These are phyloP conservation scores for Stenoptilia bipunctidactyla DNA, from an alignment of 2,888 invertebrate species.

Conservation along the genomic window DNA sequence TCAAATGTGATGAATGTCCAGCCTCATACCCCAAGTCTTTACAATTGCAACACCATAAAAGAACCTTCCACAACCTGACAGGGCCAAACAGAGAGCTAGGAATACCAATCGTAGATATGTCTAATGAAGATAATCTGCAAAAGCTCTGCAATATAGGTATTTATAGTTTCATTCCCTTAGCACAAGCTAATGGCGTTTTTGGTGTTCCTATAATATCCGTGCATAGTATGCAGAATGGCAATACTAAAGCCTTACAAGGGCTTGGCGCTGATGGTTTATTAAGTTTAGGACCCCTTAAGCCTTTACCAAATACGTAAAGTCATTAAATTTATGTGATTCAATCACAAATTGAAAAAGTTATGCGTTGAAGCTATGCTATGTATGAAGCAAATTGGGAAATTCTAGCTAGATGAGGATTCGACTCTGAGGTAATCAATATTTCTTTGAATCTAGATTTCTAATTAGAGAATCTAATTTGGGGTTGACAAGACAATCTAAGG, in stretches of 20 bases:
- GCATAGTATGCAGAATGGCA: slow-evolving; percentile 73
- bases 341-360: no score
- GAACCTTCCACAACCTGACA: slow-evolving; percentile 55
- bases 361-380: no score
- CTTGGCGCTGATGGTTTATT: slow-evolving; percentile 79
- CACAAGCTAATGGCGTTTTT: slow-evolving; percentile 75
- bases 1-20: slow-evolving; percentile 78
- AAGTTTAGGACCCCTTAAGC: slow-evolving; percentile 79
- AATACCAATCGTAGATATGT: slow-evolving; percentile 79
- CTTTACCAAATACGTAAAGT: slow-evolving; percentile 54
- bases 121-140: slow-evolving; percentile 75
- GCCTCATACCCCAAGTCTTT: slow-evolving; percentile 79
- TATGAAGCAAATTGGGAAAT: no score
- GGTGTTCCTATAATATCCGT: slow-evolving; percentile 80
- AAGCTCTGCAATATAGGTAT: slow-evolving; percentile 77
- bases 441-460: no score
- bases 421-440: no score
- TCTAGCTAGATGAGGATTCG: no score
- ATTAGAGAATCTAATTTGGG: no score
- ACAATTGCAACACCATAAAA: slow-evolving; percentile 75
- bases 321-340: no score
- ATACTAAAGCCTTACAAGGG: slow-evolving; percentile 69
- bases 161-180: slow-evolving; percentile 80
- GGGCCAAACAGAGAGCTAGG: slow-evolving; percentile 73
- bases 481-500: no score